Conservation (phyloP, 2,888 invertebrate genomes). For the Halocaridina rubra region DNA sequence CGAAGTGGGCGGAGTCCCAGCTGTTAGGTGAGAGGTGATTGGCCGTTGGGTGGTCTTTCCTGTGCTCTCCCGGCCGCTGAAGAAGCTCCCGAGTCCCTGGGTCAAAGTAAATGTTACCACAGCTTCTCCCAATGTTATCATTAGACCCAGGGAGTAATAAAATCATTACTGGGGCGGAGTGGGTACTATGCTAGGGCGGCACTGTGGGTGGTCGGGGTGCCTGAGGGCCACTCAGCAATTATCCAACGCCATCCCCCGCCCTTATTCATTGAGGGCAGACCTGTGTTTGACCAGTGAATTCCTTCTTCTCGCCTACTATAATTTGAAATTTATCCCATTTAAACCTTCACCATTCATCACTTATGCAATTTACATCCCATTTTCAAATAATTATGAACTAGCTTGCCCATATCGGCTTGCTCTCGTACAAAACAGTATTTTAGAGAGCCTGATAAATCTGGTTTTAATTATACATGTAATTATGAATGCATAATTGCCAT, state of each 20-base stretch:
- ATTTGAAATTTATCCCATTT: background rate
- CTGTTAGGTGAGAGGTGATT: background rate
- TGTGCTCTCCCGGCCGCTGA: slow-evolving; percentile 4
- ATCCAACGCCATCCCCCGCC: slow-evolving; percentile 12
- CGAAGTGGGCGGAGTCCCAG: slow-evolving; percentile 4
- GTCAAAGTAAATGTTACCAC: slow-evolving; percentile 58
- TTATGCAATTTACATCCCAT: background rate
- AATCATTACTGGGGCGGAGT: slow-evolving; percentile 45
- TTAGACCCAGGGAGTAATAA: slow-evolving; percentile 45
- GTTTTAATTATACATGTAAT: no score
- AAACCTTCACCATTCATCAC: no score
- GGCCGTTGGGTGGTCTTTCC: background rate
- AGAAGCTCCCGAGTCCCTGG: slow-evolving; percentile 10
- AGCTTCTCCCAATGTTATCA: slow-evolving; percentile 55
- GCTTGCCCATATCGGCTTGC: no score
- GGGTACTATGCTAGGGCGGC: slow-evolving; percentile 15
- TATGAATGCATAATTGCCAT: no score
- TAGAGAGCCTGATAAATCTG: no score
- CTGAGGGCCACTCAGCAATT: slow-evolving; percentile 3
- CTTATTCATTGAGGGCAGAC: slow-evolving; percentile 18
- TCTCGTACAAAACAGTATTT: no score
- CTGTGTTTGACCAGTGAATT: slow-evolving; percentile 14
- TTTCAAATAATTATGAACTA: background rate
- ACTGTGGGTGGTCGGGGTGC: slow-evolving; percentile 29
- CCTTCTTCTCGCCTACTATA: background rate